Base-by-base conservation (phyloP, 2,113 vertebrate genomes). In the Falco punctatus region DNA sequence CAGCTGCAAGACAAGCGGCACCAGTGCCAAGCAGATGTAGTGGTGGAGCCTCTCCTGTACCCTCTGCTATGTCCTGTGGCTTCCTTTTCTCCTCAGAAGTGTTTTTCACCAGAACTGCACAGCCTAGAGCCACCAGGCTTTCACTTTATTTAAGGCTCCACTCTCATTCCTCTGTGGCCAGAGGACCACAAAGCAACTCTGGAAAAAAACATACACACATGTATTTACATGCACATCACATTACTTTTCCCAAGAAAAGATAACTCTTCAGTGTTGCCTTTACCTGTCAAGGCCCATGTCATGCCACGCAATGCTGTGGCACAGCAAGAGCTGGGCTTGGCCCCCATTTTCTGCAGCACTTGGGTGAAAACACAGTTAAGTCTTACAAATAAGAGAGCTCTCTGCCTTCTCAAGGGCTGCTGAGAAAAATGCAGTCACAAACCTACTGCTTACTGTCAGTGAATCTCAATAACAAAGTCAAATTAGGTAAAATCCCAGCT, bases 401-500 rank as follows among this genome's bases (percentile, higher is more conserved):
- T 52, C 38, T 89, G 44, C 49, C 24, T 30, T 93, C 93, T 67
- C 65, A 67, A 65, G 54, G 28, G 49, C 81, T 79, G 35, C 71
- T 65, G 42, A 72, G 59, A 32, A 81, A 94, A 95, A 74, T 2
- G 4, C n/a, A 87, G 42, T 27, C 49, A 62, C 48, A 82, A 81
- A 64, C 32, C 49, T 58, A n/a, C 42, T 69, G 75, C 30, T 90
- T 66, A 13, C 54, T 73, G 20, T 5, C 4, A 4, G 40, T 54
- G 66, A 81, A 81, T 74, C 67, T 94, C 88, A 82, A 52, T 89
- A 89, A 83, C 49, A 74, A 77, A 87, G 40, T 46, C 71, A 62
- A 81, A 95, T 85, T 85, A 92, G 22, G 72, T 64, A 71, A 96
- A 95, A 94, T 83, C 81, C 67, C 78, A 62, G 74, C 32, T 81